A percentile compares a stretch with the other conserved stretches of the same genome.
Evolutionary conservation across 2,797 vertebrate species (phyloP).

Genomic region (Ctenopoma kingsleyae): DNA sequence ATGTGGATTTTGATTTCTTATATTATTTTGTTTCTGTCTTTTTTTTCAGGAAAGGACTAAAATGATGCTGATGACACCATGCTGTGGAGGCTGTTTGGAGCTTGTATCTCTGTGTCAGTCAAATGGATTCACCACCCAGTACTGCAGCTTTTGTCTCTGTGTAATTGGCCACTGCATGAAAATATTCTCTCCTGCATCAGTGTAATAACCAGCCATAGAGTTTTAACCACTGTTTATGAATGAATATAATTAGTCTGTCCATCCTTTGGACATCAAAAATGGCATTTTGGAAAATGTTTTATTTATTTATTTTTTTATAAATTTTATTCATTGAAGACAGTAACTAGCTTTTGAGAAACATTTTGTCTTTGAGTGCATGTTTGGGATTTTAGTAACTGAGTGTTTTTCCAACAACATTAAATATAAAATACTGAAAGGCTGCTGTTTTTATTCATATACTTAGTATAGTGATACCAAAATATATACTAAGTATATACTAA

Average conservation of each 20-base stretch:
- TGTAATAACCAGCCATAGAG: neutral
- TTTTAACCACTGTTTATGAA: neutral
- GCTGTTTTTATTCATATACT: neutral
- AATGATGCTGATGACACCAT: neutral
- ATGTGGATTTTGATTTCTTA: slow-evolving; percentile 4
- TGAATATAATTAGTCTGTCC: neutral
- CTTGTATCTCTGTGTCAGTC: slow-evolving; percentile 8
- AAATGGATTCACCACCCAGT: neutral
- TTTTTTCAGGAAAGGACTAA: slow-evolving; percentile 28
- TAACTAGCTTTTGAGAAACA: no score
- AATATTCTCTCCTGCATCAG: neutral
- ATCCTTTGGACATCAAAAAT: no score
- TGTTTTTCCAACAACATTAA: neutral
- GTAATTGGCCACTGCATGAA: neutral
- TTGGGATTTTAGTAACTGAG: no score
- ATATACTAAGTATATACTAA: no score
- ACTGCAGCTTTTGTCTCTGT: neutral
- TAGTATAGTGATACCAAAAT: no score
- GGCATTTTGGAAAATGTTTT: no score
- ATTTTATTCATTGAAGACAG: no score
- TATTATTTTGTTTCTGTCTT: neutral
- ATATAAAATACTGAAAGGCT: neutral
- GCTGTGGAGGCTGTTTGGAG: slow-evolving; percentile 12
- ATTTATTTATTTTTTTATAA: no score
- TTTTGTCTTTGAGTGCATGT: no score